Base-by-base conservation (phyloP, 2,888 invertebrate species). In the Monochamus alternatus region DNA sequence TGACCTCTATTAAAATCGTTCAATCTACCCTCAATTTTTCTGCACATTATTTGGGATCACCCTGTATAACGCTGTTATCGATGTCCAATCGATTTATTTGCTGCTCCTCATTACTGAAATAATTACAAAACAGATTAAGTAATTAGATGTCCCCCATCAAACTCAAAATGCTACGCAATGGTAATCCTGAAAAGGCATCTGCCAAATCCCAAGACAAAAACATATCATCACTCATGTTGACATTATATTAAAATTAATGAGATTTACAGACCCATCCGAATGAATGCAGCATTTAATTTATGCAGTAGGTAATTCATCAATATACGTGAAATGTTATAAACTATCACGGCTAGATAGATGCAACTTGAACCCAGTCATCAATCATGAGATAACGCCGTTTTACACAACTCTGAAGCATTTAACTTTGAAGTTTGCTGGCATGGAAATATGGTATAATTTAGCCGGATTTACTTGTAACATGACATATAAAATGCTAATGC, bases 301-400 rank as follows among this genome's bases (percentile, higher is more conserved):
- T 43, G 43, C 14, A 43, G 62, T 38, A 63, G 62, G 43, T 63
- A 63, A 38, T 43, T 43, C 62, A 43, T 63, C 62, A 63, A 63
- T 63, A 63, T 43, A 43, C 43, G 14, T 7, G 43, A 63, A 43
- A 63, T 63, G 38, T 63, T 43, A 43, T 43, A 63, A 38, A 43
- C 38, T 63, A 43, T 38, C 14, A 43, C 62, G 3, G 12, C 10
- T 47, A 47, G 12, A 43, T 43, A 43, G 38, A 63, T 63, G 38
- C 62, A 63, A 43, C 43, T 43, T 63, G 12, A 63, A 63, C 62
- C 38, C n/a, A 63, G 62, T 43, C 43, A 63, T 63, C 62, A 63
- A 63, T 63, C 38, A 63, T 12, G 10, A 47, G 47, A 63, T 63
- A 43, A 63, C 38, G 38, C 62, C 62, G 43, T 63, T 63, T 47